phyloP scores from a whole-genome alignment of 2,888 invertebrate species.

The Yponomeuta cagnagella region DNA sequence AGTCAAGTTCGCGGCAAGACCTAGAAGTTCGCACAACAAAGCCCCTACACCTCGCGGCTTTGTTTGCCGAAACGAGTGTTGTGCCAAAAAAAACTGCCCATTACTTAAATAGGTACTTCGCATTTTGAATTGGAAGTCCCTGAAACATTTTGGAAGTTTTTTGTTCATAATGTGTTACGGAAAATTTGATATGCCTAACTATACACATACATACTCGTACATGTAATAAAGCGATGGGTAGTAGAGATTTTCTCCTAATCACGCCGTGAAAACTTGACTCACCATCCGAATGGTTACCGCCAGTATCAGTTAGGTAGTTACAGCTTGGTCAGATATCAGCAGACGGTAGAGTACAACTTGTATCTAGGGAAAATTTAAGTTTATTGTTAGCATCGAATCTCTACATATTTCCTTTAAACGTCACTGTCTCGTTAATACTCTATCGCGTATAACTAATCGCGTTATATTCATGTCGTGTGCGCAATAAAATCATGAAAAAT shows the following conservation, averaged over 20 bases:
- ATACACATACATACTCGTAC: too few species aligned
- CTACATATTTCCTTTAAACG: background rate
- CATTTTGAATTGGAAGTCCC: background rate
- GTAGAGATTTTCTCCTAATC: too few species aligned
- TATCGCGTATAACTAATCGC: slow-evolving; percentile 34
- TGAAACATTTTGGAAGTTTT: background rate
- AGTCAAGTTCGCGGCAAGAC: slow-evolving; percentile 37
- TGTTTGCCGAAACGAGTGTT: background rate
- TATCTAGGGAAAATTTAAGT: background rate
- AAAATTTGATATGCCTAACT: too few species aligned
- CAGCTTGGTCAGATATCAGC: too few species aligned
- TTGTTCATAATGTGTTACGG: background rate
- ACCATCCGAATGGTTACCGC: too few species aligned
- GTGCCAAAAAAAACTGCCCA: background rate
- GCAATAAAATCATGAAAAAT: slow-evolving; percentile 66
- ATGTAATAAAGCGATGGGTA: too few species aligned
- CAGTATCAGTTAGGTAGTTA: too few species aligned
- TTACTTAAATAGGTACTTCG: background rate
- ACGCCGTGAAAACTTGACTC: too few species aligned
- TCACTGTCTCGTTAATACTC: background rate
- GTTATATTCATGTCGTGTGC: slow-evolving; percentile 40
- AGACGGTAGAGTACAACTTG: too few species aligned
- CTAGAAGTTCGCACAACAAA: slow-evolving; percentile 13
- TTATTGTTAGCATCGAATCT: background rate
- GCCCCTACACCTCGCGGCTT: too few species aligned